Conservation (phyloP, 2,113 vertebrate species). For the Labeo rohita region DNA sequence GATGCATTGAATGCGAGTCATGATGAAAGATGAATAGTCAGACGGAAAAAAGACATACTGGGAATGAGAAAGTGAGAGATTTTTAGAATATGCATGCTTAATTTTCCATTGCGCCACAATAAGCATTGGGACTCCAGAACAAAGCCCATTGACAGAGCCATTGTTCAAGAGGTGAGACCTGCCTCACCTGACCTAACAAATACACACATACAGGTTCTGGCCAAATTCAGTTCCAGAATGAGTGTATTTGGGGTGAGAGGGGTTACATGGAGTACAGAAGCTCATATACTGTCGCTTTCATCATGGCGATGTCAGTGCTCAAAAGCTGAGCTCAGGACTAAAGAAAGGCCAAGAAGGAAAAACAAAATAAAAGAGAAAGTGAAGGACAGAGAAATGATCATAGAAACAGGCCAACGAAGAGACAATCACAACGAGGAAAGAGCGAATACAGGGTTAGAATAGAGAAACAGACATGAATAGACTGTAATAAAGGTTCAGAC, state of each 20-base stretch:
- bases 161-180: slow-evolving; percentile 66
- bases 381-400: slow-evolving; percentile 17
- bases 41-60: not conserved
- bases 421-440: not conserved
- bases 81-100: slow-evolving; percentile 41
- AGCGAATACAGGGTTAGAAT: slow-evolving; percentile 30
- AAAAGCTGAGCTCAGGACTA: slow-evolving; percentile 6
- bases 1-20: not conserved
- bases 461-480: slow-evolving; percentile 22
- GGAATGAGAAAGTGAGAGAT: slow-evolving; percentile 47
- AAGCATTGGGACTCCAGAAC: slow-evolving; percentile 71
- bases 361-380: not conserved
- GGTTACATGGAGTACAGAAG: not conserved
- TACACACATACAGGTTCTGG: slow-evolving; percentile 40
- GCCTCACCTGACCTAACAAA: slow-evolving; percentile 47
- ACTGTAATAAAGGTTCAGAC: not conserved
- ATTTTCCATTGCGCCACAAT: slow-evolving; percentile 66
- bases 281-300: slow-evolving; percentile 41
- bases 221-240: slow-evolving; percentile 57
- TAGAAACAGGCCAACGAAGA: not conserved
- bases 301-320: not conserved
- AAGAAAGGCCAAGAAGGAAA: slow-evolving; percentile 17
- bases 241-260: slow-evolving; percentile 8
- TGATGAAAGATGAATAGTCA: not conserved
- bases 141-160: slow-evolving; percentile 69